Conservation (phyloP, 2,888 invertebrate species). For the Scaeva pyrastri region DNA sequence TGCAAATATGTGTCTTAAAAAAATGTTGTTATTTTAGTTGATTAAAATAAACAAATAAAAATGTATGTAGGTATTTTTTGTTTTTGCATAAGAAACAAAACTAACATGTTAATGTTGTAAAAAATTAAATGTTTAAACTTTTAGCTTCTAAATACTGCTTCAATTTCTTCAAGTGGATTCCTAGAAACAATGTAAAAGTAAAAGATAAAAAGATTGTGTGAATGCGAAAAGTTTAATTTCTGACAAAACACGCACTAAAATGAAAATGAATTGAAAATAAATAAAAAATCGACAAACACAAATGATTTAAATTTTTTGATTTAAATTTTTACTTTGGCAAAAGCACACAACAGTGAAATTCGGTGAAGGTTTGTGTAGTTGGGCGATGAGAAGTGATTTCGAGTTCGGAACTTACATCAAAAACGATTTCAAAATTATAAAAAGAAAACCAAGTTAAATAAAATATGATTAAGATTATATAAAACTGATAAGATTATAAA, state of each 20-base stretch:
- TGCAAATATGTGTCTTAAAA: conserved; percentile 23
- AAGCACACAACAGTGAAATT: conserved; percentile 3
- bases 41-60: conserved; percentile 7
- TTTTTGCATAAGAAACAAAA: neutral
- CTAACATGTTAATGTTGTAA: neutral
- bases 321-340: neutral
- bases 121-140: conserved; percentile 62
- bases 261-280: conserved; percentile 43
- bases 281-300: conserved; percentile 4
- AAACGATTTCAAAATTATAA: neutral
- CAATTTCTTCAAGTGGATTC: conserved; percentile 84
- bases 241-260: conserved; percentile 16
- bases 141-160: conserved; percentile 84
- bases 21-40: conserved; percentile 7
- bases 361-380: neutral
- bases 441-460: neutral
- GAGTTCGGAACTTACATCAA: neutral
- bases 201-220: conserved; percentile 71
- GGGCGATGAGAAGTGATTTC: neutral
- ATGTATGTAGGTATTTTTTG: neutral
- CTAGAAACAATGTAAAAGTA: conserved; percentile 80
- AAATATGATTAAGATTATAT: too few relatives aligned
- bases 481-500: too few relatives aligned
- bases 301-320: neutral
- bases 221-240: conserved; percentile 69